Conservation (phyloP, 2,888 invertebrate species). For the Drosophila histrio region DNA sequence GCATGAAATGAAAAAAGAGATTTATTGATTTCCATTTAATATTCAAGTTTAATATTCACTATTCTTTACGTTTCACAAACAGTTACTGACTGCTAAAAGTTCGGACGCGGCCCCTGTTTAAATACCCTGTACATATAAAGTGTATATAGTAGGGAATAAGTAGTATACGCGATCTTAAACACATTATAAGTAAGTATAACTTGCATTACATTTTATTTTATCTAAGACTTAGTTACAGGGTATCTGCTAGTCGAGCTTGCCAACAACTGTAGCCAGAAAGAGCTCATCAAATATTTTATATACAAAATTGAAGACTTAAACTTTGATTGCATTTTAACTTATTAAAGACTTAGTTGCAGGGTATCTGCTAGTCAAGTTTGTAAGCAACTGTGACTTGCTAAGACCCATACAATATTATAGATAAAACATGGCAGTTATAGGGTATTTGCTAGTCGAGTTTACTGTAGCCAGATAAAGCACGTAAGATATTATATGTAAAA, state of each 20-base stretch:
- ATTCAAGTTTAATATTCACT: neutral
- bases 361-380: neutral
- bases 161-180: neutral
- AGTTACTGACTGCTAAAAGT: neutral
- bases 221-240: neutral
- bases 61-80: neutral
- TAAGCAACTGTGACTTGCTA: neutral
- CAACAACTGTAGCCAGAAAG: neutral
- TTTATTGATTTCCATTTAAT: conserved; percentile 6
- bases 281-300: neutral
- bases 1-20: neutral
- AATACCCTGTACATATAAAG: neutral
- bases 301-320: neutral
- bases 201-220: neutral
- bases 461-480: neutral
- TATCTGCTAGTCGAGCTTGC: neutral
- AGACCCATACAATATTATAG: too few species aligned
- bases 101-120: neutral
- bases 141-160: neutral
- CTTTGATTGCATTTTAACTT: neutral
- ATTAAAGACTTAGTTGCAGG: neutral
- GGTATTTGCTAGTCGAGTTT: neutral
- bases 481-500: neutral
- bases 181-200: too few species aligned
- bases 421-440: too few species aligned